Conservation (phyloP, 2,113 vertebrate genomes). For the Vidua macroura region DNA sequence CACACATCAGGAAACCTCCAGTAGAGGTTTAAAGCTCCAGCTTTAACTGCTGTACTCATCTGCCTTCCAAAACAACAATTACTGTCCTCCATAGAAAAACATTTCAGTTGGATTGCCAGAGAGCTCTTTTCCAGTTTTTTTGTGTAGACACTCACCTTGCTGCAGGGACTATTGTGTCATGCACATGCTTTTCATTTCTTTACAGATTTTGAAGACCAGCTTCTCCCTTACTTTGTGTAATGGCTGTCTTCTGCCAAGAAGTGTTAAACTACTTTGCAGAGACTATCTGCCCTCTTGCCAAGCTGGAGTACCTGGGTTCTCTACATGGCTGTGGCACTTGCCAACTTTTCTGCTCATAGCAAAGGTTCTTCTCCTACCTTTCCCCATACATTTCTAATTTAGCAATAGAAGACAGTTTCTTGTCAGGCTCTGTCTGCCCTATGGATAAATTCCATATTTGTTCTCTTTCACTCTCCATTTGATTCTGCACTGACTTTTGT, state of each 20-base stretch:
- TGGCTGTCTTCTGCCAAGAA: neutral
- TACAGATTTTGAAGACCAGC: neutral
- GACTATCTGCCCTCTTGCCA: constrained; percentile 16
- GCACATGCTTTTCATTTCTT: neutral
- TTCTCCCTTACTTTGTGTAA: neutral
- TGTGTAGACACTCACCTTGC: neutral
- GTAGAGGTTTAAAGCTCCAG: neutral
- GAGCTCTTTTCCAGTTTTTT: neutral
- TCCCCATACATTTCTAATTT: neutral
- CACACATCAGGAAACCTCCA: neutral
- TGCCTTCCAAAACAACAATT: neutral
- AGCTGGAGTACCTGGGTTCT: neutral
- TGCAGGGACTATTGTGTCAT: neutral
- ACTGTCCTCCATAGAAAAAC: neutral
- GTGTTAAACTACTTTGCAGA: neutral
- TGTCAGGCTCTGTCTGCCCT: neutral
- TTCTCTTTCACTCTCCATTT: neutral
- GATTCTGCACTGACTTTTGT: neutral
- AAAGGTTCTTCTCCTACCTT: neutral
- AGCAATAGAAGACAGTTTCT: neutral
- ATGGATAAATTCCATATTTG: neutral
- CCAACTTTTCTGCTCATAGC: neutral
- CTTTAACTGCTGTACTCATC: neutral
- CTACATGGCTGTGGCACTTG: neutral
- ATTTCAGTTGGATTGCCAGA: neutral